A percentile compares a stretch with the other conserved stretches of the same genome.
These are phyloP conservation scores for Ennomos erosarius DNA, from an alignment of 2,888 invertebrate species.

Conservation along the genomic window DNA sequence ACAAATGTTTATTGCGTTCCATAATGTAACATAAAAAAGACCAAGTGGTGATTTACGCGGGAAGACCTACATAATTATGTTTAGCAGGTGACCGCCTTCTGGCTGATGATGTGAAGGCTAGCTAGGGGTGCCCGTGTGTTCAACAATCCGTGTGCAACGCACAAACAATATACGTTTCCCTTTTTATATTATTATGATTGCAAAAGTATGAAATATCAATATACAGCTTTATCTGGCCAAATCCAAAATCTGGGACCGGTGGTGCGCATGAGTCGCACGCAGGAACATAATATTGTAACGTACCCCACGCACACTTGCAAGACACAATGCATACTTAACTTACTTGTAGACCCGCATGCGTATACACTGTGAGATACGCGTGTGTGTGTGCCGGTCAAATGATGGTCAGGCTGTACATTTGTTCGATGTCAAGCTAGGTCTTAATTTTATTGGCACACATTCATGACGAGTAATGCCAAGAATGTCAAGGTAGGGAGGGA, in stretches of 20 bases:
- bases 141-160: too few relatives aligned
- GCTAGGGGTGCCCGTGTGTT: too few relatives aligned
- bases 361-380: neutral
- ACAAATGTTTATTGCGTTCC: too few relatives aligned
- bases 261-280: slow-evolving; percentile 33
- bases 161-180: too few relatives aligned
- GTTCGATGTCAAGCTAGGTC: slow-evolving; percentile 15
- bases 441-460: slow-evolving; percentile 35
- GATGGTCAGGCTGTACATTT: slow-evolving; percentile 19
- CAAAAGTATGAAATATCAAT: neutral
- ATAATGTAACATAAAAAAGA: too few relatives aligned
- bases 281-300: slow-evolving; percentile 18
- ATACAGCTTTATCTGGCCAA: slow-evolving; percentile 20
- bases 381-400: slow-evolving; percentile 33
- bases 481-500: neutral
- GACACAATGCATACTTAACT: slow-evolving; percentile 9
- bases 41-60: too few relatives aligned
- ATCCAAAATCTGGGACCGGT: slow-evolving; percentile 10
- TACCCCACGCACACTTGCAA: slow-evolving; percentile 16
- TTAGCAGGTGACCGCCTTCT: too few relatives aligned
- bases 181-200: neutral
- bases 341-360: neutral
- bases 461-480: slow-evolving; percentile 14
- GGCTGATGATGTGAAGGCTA: too few relatives aligned
- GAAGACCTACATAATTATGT: too few relatives aligned